Conservation (phyloP, 2,113 vertebrate species). For the Isichthys henryi region DNA sequence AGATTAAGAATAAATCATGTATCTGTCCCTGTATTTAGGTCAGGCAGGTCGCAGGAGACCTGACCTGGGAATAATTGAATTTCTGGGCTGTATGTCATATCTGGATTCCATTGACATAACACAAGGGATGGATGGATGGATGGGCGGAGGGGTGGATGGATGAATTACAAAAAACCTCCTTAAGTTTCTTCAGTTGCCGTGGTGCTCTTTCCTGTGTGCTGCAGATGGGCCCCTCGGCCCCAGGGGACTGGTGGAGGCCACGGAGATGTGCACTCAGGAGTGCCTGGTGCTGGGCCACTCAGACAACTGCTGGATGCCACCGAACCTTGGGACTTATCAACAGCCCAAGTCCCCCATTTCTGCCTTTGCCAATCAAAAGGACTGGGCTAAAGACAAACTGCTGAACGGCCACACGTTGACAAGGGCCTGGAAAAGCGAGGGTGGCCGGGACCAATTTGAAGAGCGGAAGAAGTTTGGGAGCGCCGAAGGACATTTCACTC, state of each 20-base stretch:
- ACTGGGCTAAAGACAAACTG: conserved; percentile 95
- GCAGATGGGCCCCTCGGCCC: conserved; percentile 88
- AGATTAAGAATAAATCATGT: background rate
- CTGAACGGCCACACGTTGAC: conserved; percentile 94
- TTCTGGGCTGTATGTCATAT: background rate
- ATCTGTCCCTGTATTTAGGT: background rate
- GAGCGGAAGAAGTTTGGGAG: conserved; percentile 89
- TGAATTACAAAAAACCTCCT: background rate
- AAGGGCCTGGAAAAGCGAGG: conserved; percentile 91
- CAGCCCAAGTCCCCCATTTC: conserved; percentile 90
- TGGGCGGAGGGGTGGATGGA: background rate
- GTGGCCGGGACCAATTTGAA: conserved; percentile 83
- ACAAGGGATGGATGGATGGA: background rate
- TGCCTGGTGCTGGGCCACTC: conserved; percentile 94
- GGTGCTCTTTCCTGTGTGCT: conserved; percentile 10
- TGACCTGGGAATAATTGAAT: background rate
- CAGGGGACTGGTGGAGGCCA: conserved; percentile 90
- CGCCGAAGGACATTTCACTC: conserved; percentile 82
- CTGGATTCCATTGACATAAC: background rate
- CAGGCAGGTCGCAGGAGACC: background rate
- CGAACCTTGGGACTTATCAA: conserved; percentile 78
- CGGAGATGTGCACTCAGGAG: conserved; percentile 98
- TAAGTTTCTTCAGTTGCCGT: background rate
- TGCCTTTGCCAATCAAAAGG: conserved; percentile 84
- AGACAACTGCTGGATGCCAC: conserved; percentile 99